Conservation (phyloP, 2,797 vertebrate genomes). For the Karalla daura region DNA sequence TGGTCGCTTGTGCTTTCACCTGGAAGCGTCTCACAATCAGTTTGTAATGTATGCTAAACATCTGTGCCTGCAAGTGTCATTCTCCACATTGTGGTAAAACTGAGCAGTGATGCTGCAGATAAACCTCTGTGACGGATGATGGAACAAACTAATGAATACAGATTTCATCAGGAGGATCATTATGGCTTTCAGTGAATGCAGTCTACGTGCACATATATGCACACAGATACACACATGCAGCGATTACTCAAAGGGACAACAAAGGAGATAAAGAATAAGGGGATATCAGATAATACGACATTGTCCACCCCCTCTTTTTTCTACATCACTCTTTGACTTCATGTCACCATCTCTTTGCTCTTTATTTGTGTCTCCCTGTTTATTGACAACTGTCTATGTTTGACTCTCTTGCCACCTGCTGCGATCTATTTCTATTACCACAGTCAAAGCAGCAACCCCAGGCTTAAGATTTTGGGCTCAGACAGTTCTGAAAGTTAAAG, state of each 20-base stretch:
- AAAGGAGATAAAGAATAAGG: background rate
- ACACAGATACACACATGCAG: slow-evolving; percentile 5
- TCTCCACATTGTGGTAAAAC: background rate
- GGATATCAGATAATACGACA: slow-evolving; percentile 3
- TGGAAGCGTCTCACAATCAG: background rate
- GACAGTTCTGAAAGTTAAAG: background rate
- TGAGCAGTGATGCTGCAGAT: background rate
- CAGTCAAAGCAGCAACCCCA: background rate
- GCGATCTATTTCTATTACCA: slow-evolving; percentile 3
- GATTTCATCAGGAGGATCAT: slow-evolving; percentile 32
- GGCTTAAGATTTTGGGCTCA: background rate
- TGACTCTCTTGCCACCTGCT: background rate
- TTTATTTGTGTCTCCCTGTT: background rate
- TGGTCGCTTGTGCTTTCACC: too few relatives aligned
- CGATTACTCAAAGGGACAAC: background rate
- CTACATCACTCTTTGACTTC: background rate
- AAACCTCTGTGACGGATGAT: background rate
- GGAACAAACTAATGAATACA: slow-evolving; percentile 29
- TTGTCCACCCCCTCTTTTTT: background rate
- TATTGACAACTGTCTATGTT: slow-evolving; percentile 14
- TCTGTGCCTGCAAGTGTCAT: background rate
- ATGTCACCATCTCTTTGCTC: slow-evolving; percentile 3
- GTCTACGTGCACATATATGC: slow-evolving; percentile 1
- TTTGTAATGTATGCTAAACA: too few relatives aligned
- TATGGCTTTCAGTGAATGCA: background rate